Conservation (phyloP, 1,140 invertebrate species). For the Pentalonia nigronervosa region DNA sequence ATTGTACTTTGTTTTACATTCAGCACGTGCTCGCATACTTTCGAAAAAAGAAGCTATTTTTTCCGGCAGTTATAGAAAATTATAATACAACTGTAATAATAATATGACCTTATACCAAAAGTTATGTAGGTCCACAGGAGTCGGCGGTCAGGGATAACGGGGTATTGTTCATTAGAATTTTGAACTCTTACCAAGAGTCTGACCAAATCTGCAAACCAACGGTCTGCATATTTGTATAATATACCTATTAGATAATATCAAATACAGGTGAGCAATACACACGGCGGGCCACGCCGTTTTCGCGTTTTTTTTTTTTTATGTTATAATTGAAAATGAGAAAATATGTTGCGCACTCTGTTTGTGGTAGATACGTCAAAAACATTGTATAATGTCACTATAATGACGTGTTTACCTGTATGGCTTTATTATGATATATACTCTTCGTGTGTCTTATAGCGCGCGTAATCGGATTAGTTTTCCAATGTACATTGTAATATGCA, state of each 20-base stretch:
- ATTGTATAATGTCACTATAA: too few relatives aligned
- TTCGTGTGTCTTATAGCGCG: too few relatives aligned
- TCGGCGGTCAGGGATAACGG: neutral
- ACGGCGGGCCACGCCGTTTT: neutral
- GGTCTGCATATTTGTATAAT: neutral
- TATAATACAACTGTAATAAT: neutral
- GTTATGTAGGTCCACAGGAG: neutral
- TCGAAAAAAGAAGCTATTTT: neutral
- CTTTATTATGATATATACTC: too few relatives aligned
- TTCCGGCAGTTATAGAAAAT: neutral
- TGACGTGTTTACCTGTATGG: too few relatives aligned
- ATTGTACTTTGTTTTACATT: neutral
- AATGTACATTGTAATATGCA: neutral
- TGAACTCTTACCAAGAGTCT: too few relatives aligned
- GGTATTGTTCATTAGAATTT: neutral
- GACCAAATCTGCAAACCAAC: neutral
- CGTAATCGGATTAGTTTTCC: neutral
- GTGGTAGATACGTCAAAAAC: too few relatives aligned
- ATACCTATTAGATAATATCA: too few relatives aligned
- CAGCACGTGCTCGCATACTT: neutral
- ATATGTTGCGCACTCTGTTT: too few relatives aligned
- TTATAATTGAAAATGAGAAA: too few relatives aligned
- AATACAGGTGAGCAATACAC: too few relatives aligned
- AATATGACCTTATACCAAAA: neutral
- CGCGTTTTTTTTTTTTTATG: neutral